A percentile compares a stretch with the other conserved stretches of the same genome.
These are phyloP conservation scores for Protomyctophum bolini DNA, from an alignment of 2,113 vertebrate species.

Conservation along the genomic window DNA sequence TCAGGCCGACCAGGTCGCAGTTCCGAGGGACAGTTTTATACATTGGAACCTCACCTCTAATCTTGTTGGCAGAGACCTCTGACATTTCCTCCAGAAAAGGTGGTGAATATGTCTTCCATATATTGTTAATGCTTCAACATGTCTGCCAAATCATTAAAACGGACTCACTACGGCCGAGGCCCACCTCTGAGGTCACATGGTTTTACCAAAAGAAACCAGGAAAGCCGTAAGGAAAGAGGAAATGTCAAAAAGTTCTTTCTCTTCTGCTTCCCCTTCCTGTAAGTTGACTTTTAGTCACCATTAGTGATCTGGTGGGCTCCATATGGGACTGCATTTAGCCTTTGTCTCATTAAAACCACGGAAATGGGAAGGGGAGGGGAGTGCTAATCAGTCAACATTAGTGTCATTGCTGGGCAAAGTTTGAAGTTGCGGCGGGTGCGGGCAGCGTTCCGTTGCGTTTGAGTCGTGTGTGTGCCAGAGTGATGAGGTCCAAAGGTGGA, in stretches of 20 bases:
- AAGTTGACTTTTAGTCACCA: constrained; percentile 28
- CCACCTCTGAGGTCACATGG: constrained; percentile 21
- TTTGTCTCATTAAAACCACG: not conserved
- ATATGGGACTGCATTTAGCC: not conserved
- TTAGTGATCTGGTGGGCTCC: not conserved
- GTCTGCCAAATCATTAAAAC: constrained; percentile 25
- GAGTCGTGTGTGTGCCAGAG: constrained; percentile 1
- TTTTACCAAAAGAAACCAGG: constrained; percentile 42
- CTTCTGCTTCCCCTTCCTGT: constrained; percentile 47
- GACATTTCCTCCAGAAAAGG: constrained; percentile 45
- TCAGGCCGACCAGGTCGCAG: not conserved
- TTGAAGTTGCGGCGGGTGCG: too few species aligned
- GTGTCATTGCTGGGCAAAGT: constrained; percentile 12
- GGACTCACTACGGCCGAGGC: not conserved
- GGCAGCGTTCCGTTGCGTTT: constrained; percentile 2
- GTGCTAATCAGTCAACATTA: not conserved
- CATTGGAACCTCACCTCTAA: constrained; percentile 11
- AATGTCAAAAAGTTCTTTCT: constrained; percentile 34
- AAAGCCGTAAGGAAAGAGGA: constrained; percentile 29
- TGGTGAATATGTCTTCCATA: constrained; percentile 49
- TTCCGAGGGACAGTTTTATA: not conserved
- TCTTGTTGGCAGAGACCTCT: constrained; percentile 14
- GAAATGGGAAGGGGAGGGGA: not conserved
- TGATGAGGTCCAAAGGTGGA: constrained; percentile 14
- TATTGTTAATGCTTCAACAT: constrained; percentile 50